Base-by-base conservation (phyloP, 2,797 vertebrate species). In the Falco rusticolus region DNA sequence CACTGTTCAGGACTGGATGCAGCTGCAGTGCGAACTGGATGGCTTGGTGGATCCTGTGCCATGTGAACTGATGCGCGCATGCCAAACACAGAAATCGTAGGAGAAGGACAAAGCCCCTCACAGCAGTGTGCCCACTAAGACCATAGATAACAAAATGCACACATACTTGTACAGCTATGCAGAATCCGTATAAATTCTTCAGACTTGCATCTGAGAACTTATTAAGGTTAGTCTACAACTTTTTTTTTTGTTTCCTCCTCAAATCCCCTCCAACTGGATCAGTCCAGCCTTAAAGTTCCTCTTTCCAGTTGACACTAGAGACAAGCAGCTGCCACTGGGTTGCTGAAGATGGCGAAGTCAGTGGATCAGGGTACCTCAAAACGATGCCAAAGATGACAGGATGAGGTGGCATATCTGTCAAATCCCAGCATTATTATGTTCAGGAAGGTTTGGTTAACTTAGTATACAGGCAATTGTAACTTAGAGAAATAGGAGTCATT, bases 181-280 rank as follows among this genome's bases (percentile, higher is more conserved):
- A 92, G 59, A 69, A 63, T 43, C 22, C 65, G 25, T 63, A 33
- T 80, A 48, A 57, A n/a, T 56, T 89, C 53, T 33, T 84, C 77
- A 75, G 24, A 33, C 11, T 29, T 63, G 10, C 47, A 24, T 10
- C 24, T 71, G 31, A 78, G 77, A 81, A 70, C 26, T 74, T 47
- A 29, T 43, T 91, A 76, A 83, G 24, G 34, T 83, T 85, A 39
- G 70, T 91, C 76, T 85, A 28, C 20, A 74, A 51, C 8, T 26
- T 72, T 34, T 57, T 50, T 69, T 54, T 75, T 80, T 64, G 39
- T 60, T 82, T 94, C 56, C 48, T 66, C 12, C 31, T 81, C 43
- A 80, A 88, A 88, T 77, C 25, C 56, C 11, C 50, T 47, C 31
- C 88, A 91, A 95, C 25, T 94, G 88, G 86, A 90, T 93, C 68